A percentile compares a stretch with the other conserved stretches of the same genome.
Conservation (phyloP, 2,797 vertebrate genomes). For the Myripristis murdjan region DNA sequence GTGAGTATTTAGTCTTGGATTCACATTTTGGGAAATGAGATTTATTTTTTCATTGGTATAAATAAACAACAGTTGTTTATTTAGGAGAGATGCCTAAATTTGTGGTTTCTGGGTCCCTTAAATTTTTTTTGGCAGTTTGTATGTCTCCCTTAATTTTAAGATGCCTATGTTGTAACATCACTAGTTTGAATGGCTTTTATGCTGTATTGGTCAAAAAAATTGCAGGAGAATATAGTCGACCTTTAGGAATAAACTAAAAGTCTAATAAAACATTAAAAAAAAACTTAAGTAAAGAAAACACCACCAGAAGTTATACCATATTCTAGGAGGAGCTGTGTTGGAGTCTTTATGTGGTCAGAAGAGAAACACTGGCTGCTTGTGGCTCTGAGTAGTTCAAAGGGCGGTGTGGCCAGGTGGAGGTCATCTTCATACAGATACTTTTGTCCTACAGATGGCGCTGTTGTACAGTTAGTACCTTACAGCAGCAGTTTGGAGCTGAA, state of each 20-base stretch:
- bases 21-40: no score
- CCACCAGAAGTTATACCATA: no score
- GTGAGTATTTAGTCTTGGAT: no score
- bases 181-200: not conserved
- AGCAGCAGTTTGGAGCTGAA: no score
- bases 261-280: no score
- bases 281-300: no score
- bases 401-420: not conserved
- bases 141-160: not conserved
- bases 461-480: not conserved
- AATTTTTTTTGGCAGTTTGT: not conserved
- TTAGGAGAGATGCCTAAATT: not conserved
- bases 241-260: not conserved
- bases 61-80: no score
- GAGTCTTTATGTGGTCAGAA: no score
- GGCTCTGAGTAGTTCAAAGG: not conserved
- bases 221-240: not conserved
- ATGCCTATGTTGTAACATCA: not conserved
- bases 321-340: no score
- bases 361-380: no score
- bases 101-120: no score
- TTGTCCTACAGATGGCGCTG: conserved; percentile 50
- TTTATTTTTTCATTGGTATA: no score
- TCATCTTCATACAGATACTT: not conserved
- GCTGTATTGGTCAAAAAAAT: not conserved